Percentiles rank a stretch among this genome's conserved stretches.
Evolutionary conservation across 1,140 invertebrate species (phyloP).

Genomic region (Brachionus asplanchnoidis): DNA sequence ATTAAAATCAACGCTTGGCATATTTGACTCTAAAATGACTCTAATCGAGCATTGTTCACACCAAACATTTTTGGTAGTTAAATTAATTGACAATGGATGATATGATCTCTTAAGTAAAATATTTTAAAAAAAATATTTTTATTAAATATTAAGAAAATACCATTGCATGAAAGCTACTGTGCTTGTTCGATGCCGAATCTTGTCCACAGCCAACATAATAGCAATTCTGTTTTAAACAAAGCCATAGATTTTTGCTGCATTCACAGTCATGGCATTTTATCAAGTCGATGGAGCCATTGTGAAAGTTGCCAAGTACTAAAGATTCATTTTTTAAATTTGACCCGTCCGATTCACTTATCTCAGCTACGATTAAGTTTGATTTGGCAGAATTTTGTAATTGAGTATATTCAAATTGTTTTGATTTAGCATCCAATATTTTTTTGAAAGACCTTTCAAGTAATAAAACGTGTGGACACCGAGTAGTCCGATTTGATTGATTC

Average conservation of each 20-base stretch:
- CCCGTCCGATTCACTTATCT: background rate
- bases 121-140: background rate
- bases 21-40: constrained; percentile 10
- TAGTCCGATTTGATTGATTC: background rate
- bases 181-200: background rate
- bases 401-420: background rate
- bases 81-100: constrained; percentile 40
- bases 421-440: background rate
- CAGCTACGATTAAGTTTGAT: background rate
- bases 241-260: constrained; percentile 32
- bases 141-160: background rate
- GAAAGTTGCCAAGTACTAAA: background rate
- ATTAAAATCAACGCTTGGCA: background rate
- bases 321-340: background rate
- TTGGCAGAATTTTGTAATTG: background rate
- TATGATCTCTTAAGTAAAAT: constrained; percentile 7
- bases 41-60: constrained; percentile 1
- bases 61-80: constrained; percentile 38
- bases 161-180: constrained; percentile 19
- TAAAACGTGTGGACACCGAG: constrained; percentile 15
- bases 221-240: constrained; percentile 39
- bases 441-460: background rate
- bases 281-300: background rate
- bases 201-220: constrained; percentile 33
- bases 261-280: constrained; percentile 16